Base-by-base conservation (phyloP, 2,113 vertebrate species). In the Thryonomys swinderianus region DNA sequence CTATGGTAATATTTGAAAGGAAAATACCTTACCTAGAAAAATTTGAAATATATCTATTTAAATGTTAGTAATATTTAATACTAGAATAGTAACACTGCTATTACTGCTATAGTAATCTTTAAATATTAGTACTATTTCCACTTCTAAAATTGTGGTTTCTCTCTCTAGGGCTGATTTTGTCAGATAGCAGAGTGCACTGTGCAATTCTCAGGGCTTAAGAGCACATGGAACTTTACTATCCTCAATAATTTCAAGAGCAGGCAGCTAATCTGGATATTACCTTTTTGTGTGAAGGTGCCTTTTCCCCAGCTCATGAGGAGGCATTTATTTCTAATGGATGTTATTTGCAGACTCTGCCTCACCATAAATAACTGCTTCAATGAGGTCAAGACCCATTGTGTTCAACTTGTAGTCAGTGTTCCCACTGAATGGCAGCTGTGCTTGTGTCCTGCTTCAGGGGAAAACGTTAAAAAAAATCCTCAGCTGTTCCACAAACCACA, bases 381-480 rank as follows among this genome's bases (percentile, higher is more conserved):
- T 93, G 55, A 92, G 97, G 98, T 97, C 96, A 81, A 0, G 25
- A 94, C 90, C 94, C 25, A 93, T 1, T 0, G 93, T 97, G 80
- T 98, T 98, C 48, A 57, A 93, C 85, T 96, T 96, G 90, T 93
- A 98, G 95, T 95, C 96, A 98, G 48, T 37, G 20, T 97, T 98
- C 94, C 93, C 96, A 92, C 92, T 57, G 37, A 98, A 98, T 97
- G 96, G 87, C 96, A 97, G 96, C 88, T 98, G 85, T 86, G 83
- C 95, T 97, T 98, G 97, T 79, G 97, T 98, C 90, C 97, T 98
- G 96, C 94, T 98, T 97, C 95, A 93, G 96, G 95, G 93, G 64
- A 83, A 98, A 98, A 97, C 88, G 64, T 85, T 97, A 97, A 97
- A 88, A 97, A 90, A 96, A 93, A n/a, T 88, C 67, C 92, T 96